phyloP scores from a whole-genome alignment of 2,797 vertebrate genomes.

The Thalassophryne amazonica region DNA sequence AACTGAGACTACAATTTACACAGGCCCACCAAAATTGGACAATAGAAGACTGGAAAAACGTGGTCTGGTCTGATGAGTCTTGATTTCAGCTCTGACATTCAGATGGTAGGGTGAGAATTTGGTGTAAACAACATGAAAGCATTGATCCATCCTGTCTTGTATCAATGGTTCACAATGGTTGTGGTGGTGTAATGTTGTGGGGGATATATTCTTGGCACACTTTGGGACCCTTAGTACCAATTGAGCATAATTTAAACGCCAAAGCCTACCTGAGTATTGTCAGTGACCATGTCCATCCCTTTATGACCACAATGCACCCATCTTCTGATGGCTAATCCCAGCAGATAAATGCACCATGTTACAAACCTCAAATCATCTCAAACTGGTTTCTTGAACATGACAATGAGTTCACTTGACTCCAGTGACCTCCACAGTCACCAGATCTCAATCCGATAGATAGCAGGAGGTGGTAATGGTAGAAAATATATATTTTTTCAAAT shows the following conservation, averaged over 20 bases:
- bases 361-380: slow-evolving; percentile 9
- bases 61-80: too few relatives aligned
- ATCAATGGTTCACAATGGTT: not conserved
- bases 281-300: slow-evolving; percentile 12
- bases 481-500: too few relatives aligned
- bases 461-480: too few relatives aligned
- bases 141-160: not conserved
- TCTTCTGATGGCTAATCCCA: slow-evolving; percentile 56
- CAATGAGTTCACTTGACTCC: not conserved
- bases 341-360: slow-evolving; percentile 7
- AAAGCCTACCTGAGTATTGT: slow-evolving; percentile 2
- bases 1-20: too few relatives aligned
- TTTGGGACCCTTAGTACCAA: not conserved
- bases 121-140: not conserved
- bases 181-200: not conserved
- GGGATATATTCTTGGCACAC: not conserved
- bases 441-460: not conserved
- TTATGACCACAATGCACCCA: slow-evolving; percentile 29
- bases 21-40: too few relatives aligned
- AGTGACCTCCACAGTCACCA: not conserved
- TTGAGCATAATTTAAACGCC: not conserved
- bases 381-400: slow-evolving; percentile 10
- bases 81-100: too few relatives aligned
- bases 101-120: not conserved
- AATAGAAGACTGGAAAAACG: too few relatives aligned